Percentiles rank a stretch among this genome's conserved stretches.
Evolutionary conservation across 2,888 invertebrate genomes (phyloP).

Genomic region (Strigamia transsilvanica): DNA sequence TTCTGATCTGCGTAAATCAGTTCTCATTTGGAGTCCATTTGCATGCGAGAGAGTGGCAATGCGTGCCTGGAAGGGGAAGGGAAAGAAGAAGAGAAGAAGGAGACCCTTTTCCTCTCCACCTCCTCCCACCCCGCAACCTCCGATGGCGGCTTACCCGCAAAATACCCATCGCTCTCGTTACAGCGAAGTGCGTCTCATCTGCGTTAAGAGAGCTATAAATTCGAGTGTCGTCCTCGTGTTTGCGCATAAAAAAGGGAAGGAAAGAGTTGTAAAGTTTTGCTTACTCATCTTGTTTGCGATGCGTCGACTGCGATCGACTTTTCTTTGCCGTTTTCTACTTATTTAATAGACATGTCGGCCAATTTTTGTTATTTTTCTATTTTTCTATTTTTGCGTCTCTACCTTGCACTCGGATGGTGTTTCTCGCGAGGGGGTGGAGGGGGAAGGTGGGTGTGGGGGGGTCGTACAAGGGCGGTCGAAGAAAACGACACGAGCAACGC

Average conservation of each 20-base stretch:
- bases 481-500: slow-evolving; percentile 38
- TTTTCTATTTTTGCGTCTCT: not conserved
- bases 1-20: slow-evolving; percentile 41
- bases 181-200: not conserved
- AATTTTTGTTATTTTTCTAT: not conserved
- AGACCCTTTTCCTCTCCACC: not conserved
- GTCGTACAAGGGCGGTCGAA: not conserved
- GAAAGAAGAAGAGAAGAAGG: not conserved
- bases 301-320: too few species aligned
- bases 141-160: slow-evolving; percentile 23
- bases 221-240: slow-evolving; percentile 8
- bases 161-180: slow-evolving; percentile 1
- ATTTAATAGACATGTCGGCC: not conserved
- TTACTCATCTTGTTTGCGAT: slow-evolving; percentile 9
- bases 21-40: slow-evolving; percentile 48
- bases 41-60: slow-evolving; percentile 32
- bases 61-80: not conserved
- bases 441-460: not conserved
- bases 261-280: slow-evolving; percentile 9
- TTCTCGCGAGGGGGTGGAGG: not conserved
- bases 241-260: not conserved
- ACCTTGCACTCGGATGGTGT: not conserved
- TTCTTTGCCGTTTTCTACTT: not conserved
- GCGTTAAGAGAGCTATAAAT: slow-evolving; percentile 32
- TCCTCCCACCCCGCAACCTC: not conserved